phyloP scores from a whole-genome alignment of 2,888 invertebrate genomes.

The Caenorhabditis drosophilae region DNA sequence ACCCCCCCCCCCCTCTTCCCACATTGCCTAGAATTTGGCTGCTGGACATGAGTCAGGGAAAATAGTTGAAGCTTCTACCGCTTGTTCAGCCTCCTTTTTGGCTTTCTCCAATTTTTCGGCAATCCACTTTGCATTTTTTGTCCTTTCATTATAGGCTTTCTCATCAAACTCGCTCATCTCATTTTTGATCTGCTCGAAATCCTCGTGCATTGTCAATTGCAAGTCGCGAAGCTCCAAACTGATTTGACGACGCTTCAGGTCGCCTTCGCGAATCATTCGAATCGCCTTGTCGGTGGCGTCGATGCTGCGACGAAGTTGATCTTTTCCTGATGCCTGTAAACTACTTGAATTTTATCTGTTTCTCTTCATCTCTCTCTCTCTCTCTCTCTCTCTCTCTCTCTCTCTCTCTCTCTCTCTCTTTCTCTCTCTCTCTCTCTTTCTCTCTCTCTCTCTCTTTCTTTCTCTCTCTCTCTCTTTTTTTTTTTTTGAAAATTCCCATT shows the following conservation, averaged over 20 bases:
- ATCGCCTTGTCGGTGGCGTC: slow-evolving; percentile 14
- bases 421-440: too few relatives aligned
- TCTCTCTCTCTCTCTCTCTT: too few relatives aligned
- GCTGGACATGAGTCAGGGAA: too few relatives aligned
- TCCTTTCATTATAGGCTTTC: slow-evolving; percentile 3
- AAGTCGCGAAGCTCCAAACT: slow-evolving; percentile 20
- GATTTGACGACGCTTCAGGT: slow-evolving; percentile 7
- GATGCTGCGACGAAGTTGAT: slow-evolving; percentile 7
- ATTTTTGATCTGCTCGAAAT: slow-evolving; percentile 8
- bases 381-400: too few relatives aligned
- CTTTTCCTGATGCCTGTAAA: slow-evolving; percentile 1
- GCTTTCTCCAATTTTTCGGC: slow-evolving; percentile 8
- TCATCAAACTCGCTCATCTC: slow-evolving; percentile 18
- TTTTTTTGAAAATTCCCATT: too few relatives aligned
- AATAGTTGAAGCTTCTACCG: slow-evolving; percentile 7
- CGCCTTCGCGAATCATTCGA: slow-evolving; percentile 12
- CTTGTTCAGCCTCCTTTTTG: slow-evolving; percentile 11
- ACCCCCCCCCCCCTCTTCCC: too few relatives aligned
- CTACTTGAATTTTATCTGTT: too few relatives aligned
- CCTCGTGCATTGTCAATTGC: slow-evolving; percentile 21
- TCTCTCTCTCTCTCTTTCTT: too few relatives aligned
- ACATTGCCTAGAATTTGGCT: too few relatives aligned
- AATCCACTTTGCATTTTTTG: slow-evolving; percentile 14
- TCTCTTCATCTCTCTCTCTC: too few relatives aligned
- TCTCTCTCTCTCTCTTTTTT: too few relatives aligned